phyloP scores from a whole-genome alignment of 2,113 vertebrate genomes.

The Zosterops pallidus region DNA sequence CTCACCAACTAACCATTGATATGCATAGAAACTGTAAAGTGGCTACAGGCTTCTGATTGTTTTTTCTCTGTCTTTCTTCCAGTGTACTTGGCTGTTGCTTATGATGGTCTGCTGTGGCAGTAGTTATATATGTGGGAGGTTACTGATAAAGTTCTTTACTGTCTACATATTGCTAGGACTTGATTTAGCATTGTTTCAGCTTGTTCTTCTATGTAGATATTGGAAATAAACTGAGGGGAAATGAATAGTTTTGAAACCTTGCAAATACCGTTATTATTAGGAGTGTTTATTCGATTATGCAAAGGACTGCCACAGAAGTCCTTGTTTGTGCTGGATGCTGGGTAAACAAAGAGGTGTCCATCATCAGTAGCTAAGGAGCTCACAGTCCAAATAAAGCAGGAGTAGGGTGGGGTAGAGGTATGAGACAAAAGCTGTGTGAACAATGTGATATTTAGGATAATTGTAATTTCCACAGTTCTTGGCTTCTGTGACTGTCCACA shows the following conservation, averaged over 20 bases:
- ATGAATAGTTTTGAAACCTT: background rate
- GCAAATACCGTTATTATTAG: background rate
- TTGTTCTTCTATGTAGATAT: background rate
- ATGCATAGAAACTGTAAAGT: background rate
- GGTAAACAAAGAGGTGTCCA: background rate
- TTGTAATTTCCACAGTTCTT: conserved; percentile 48
- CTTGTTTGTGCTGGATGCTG: background rate
- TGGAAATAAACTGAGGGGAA: background rate
- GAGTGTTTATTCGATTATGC: background rate
- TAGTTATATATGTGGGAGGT: background rate
- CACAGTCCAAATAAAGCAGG: conserved; percentile 14
- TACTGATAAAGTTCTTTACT: background rate
- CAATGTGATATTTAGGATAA: conserved; percentile 46
- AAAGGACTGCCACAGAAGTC: background rate
- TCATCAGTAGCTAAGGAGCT: conserved; percentile 3
- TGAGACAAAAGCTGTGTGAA: conserved; percentile 36
- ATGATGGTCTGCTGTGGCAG: background rate
- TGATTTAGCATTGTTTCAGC: background rate
- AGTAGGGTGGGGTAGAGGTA: background rate
- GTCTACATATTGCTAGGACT: background rate
- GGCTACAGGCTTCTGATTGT: background rate
- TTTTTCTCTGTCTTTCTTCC: background rate
- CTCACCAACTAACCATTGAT: background rate
- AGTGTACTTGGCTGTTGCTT: background rate
- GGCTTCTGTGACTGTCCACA: conserved; percentile 16